Conservation (phyloP, 1,140 invertebrate species). For the Drosophila ercepeae region DNA sequence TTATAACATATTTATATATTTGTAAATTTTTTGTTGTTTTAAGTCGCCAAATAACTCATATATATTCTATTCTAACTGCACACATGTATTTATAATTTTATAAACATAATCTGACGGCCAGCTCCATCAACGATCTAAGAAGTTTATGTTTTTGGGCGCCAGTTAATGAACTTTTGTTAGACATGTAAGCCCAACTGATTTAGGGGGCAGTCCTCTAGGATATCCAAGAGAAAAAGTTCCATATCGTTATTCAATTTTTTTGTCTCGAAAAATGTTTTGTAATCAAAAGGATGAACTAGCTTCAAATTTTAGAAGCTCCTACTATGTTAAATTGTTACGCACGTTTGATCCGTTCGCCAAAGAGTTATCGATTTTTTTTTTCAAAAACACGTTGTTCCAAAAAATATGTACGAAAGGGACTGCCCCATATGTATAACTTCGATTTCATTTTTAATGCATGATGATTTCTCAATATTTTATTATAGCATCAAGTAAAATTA, state of each 20-base stretch:
- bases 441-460: constrained; percentile 5
- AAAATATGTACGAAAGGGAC: neutral
- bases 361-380: constrained; percentile 13
- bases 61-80: constrained; percentile 45
- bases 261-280: neutral
- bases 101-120: constrained; percentile 29
- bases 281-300: neutral
- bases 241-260: neutral
- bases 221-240: too few relatives aligned
- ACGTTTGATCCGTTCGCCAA: neutral
- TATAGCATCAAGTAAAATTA: constrained; percentile 13
- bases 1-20: constrained; percentile 60
- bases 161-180: constrained; percentile 51
- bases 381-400: neutral
- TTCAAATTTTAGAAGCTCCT: neutral
- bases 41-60: constrained; percentile 55
- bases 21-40: constrained; percentile 73
- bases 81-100: constrained; percentile 74
- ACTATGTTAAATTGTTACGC: too few relatives aligned
- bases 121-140: neutral
- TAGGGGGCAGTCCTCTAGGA: constrained; percentile 16
- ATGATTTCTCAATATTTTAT: constrained; percentile 33
- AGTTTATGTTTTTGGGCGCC: constrained; percentile 13
- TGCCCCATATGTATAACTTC: neutral
- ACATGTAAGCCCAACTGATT: constrained; percentile 56